Evolutionary conservation across 2,888 invertebrate genomes (phyloP).

Genomic region (Galeopsomyia nigrocyanea): DNA sequence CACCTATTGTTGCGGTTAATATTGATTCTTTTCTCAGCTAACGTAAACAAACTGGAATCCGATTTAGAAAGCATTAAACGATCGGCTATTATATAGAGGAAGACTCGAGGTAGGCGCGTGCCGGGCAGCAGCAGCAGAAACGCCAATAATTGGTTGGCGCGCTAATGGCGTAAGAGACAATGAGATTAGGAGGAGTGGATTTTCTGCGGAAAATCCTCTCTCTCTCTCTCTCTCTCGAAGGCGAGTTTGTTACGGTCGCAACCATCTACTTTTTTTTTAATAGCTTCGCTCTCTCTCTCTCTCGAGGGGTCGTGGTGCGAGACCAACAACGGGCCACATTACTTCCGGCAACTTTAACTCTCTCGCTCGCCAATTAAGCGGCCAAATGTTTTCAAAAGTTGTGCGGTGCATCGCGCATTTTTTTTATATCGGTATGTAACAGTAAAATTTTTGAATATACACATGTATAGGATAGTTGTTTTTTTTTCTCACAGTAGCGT

Average conservation of each 20-base stretch:
- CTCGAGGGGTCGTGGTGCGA: conserved; percentile 35
- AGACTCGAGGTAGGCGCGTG: too few species aligned
- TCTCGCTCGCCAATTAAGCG: conserved; percentile 28
- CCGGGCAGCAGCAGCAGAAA: too few species aligned
- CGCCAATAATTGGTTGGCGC: too few species aligned
- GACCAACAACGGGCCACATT: conserved; percentile 16
- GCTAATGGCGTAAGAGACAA: conserved; percentile 12
- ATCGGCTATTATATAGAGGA: too few species aligned
- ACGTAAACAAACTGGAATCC: too few species aligned
- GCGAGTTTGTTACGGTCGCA: conserved; percentile 30
- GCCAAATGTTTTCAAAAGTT: background rate
- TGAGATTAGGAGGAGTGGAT: conserved; percentile 14
- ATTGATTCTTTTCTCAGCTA: too few species aligned
- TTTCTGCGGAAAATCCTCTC: conserved; percentile 15
- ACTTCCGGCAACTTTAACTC: conserved; percentile 42
- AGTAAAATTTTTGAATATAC: too few species aligned
- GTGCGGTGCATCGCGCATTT: background rate
- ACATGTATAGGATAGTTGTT: background rate
- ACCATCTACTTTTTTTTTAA: conserved; percentile 25
- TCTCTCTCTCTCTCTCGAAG: background rate
- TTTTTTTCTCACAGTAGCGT: conserved; percentile 27
- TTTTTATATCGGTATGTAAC: background rate
- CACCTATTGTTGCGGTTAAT: too few species aligned
- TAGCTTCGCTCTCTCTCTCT: background rate
- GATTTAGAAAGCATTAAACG: too few species aligned